phyloP scores from a whole-genome alignment of 2,797 vertebrate species.

The Ceryle rudis region DNA sequence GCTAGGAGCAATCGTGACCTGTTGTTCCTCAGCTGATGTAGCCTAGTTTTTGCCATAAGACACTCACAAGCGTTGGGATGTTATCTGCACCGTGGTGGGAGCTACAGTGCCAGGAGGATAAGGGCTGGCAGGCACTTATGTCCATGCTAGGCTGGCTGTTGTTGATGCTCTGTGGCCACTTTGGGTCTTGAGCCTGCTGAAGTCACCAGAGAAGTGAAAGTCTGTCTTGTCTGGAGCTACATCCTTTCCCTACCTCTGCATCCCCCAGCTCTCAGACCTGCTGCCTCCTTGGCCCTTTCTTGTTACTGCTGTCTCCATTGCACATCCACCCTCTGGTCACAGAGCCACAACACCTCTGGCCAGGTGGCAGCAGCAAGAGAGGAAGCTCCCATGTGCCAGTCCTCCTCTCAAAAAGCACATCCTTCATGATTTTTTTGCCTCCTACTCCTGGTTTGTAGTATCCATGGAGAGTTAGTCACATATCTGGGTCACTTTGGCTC shows the following conservation, averaged over 20 bases:
- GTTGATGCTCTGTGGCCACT: background rate
- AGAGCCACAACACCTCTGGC: background rate
- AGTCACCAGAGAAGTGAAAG: background rate
- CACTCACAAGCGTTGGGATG: rapidly evolving
- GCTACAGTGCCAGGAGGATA: background rate
- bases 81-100: background rate
- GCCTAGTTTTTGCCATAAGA: background rate
- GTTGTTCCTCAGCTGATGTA: background rate
- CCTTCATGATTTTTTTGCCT: background rate
- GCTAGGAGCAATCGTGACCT: background rate
- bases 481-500: rapidly evolving
- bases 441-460: background rate
- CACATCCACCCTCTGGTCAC: background rate
- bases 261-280: background rate
- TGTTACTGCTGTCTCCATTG: background rate
- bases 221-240: background rate
- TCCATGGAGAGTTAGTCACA: background rate
- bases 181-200: background rate
- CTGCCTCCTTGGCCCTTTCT: background rate
- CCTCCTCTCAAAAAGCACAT: background rate
- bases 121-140: background rate
- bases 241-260: background rate
- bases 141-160: background rate
- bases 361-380: background rate
- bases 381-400: background rate